Conservation (phyloP, 2,113 vertebrate species). For the Dinomys branickii region DNA sequence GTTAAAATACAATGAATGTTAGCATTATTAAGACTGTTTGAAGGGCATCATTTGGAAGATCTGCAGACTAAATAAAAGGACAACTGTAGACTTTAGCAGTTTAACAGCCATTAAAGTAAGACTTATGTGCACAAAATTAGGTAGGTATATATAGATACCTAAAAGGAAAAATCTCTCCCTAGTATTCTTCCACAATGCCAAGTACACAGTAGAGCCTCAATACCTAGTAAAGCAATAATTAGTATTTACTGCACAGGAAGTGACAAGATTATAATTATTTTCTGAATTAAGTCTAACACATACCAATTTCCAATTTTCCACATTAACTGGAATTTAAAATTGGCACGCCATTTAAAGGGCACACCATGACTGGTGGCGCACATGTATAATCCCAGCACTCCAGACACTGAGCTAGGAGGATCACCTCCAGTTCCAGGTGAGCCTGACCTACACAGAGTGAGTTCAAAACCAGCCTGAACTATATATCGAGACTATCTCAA, state of each 20-base stretch:
- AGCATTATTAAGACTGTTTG: not conserved
- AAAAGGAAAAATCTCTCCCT: not conserved
- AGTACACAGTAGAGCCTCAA: not conserved
- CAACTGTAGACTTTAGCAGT: not conserved
- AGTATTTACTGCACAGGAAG: not conserved
- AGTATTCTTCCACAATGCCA: not conserved
- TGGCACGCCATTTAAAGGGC: not conserved
- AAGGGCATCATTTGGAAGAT: slow-evolving; percentile 29
- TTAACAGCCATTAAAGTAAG: slow-evolving; percentile 16
- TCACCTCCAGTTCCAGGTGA: not conserved
- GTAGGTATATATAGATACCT: not conserved
- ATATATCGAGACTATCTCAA: not conserved
- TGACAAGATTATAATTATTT: slow-evolving; percentile 2
- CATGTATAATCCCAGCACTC: not conserved
- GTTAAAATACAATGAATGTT: not conserved
- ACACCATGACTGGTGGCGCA: not conserved
- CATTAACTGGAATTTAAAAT: slow-evolving; percentile 24
- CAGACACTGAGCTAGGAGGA: not conserved
- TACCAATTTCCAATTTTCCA: slow-evolving; percentile 31
- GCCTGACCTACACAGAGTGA: not conserved
- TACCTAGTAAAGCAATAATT: not conserved
- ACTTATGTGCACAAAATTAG: not conserved
- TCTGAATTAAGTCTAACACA: slow-evolving; percentile 8
- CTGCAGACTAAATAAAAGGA: not conserved
- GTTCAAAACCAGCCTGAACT: not conserved